Base-by-base conservation (phyloP, 2,113 vertebrate genomes). In the Clupea harengus region DNA sequence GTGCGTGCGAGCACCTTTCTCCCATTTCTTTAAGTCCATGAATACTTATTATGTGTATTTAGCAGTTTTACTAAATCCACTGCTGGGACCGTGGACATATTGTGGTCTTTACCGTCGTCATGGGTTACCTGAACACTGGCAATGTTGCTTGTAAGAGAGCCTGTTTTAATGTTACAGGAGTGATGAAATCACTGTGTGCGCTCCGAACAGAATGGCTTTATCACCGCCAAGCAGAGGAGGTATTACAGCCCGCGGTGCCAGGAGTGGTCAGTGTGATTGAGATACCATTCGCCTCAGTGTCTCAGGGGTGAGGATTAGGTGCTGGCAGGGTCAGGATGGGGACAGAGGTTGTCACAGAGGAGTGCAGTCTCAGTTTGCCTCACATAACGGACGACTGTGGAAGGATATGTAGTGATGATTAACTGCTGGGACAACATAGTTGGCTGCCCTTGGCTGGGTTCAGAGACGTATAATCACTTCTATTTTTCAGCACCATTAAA, bases 371-470 rank as follows among this genome's bases (percentile, higher is more conserved):
- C 64, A 67, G 64, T 28, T 28, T 67, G 25, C n/a, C 8, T 28
- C n/a, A 25, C 64, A 67, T 8, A 11, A 25, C 6, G 9, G n/a
- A 67, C n/a, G 1, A 67, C 2, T 10, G 11, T 8, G 64, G 64
- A 11, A 15, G 47, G 39, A 22, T 28, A 85, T 90, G 91, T 90
- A 54, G 86, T 84, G 88, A 92, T 81, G 22, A 39, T 89, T 85
- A 93, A 87, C 11, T 39, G 82, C 90, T 88, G 85, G 89, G 89
- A 92, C 92, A 89, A 20, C 3, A 1, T 80, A 49, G 85, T 93
- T 82, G 50, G 82, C 83, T 60, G 88, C 64, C 81, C 49, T 28
- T 45, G 52, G 50, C n/a, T 75, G 13, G 64, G n/a, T 7, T 88
- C 49, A 60, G 84, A 81, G 84, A 84, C 7, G 85, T 85, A n/a